These are phyloP conservation scores for Galeruca laticollis DNA, from an alignment of 2,888 invertebrate genomes.

Conservation along the genomic window DNA sequence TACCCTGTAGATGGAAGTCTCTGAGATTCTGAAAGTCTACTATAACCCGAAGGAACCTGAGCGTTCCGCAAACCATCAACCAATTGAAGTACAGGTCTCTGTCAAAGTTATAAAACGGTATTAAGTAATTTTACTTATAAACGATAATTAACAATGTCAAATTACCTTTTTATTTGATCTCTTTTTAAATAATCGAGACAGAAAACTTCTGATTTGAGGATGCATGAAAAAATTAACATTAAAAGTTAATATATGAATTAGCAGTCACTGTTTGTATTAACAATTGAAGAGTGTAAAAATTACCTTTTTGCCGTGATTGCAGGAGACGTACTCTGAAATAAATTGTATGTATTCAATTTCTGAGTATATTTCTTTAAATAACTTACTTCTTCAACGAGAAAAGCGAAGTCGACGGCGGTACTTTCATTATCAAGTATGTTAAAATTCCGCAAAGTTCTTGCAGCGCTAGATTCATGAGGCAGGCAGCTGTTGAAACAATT, in stretches of 20 bases:
- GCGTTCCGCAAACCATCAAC: constrained; percentile 64
- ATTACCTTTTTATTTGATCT: constrained; percentile 61
- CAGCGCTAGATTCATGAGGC: constrained; percentile 59
- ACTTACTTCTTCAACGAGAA: constrained; percentile 59
- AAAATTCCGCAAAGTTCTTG: constrained; percentile 54
- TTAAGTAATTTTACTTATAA: constrained; percentile 1
- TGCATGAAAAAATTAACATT: constrained; percentile 52
- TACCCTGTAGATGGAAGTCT: constrained; percentile 63
- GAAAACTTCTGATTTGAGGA: constrained; percentile 58
- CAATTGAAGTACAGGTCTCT: constrained; percentile 64
- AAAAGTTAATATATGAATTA: constrained; percentile 22
- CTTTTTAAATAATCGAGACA: constrained; percentile 61
- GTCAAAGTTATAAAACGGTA: constrained; percentile 46
- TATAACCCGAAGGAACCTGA: constrained; percentile 59
- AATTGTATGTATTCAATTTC: background rate
- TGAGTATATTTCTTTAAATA: background rate
- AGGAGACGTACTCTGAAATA: constrained; percentile 47
- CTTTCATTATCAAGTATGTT: constrained; percentile 52
- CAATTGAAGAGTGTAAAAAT: constrained; percentile 6
- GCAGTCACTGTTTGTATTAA: constrained; percentile 17
- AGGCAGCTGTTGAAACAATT: constrained; percentile 69
- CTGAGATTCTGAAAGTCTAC: constrained; percentile 64
- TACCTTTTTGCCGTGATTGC: constrained; percentile 49
- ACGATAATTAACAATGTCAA: constrained; percentile 7
- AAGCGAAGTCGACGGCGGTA: constrained; percentile 55